Percentiles rank a stretch among this genome's conserved stretches.
Evolutionary conservation across 2,888 invertebrate species (phyloP).

Genomic region (Griposia aprilina): DNA sequence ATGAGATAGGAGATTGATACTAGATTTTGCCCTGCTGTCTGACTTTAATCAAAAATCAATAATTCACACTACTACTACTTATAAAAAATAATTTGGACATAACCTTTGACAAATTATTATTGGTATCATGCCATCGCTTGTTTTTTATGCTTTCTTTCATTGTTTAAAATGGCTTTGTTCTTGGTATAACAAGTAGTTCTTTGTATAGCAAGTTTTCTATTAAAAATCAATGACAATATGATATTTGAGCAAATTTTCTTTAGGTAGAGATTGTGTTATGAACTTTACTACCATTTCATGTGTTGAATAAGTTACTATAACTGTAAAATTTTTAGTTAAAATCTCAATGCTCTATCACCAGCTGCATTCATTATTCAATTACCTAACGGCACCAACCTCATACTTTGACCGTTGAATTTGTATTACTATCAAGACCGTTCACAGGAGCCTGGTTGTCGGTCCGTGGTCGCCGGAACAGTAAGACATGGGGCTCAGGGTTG

Average conservation of each 20-base stretch:
- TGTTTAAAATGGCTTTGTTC: neutral
- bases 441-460: conserved; percentile 77
- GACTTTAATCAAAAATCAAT: neutral
- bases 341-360: conserved; percentile 37
- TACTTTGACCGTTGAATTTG: conserved; percentile 79
- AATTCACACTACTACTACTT: neutral
- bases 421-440: conserved; percentile 80
- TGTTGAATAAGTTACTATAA: neutral
- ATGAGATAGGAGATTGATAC: neutral
- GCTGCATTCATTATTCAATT: conserved; percentile 43
- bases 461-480: conserved; percentile 93
- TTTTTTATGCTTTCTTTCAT: neutral
- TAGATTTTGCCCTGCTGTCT: neutral
- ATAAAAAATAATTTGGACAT: neutral
- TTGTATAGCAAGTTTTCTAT: neutral
- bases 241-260: neutral
- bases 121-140: neutral
- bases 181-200: neutral
- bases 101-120: neutral
- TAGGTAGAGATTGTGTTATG: neutral
- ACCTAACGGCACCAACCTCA: conserved; percentile 67
- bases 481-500: conserved; percentile 96
- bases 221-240: neutral
- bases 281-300: neutral
- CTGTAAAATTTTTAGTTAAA: conserved; percentile 4